Evolutionary conservation across 2,888 invertebrate genomes (phyloP).

Genomic region (Orchesellides sinensis): DNA sequence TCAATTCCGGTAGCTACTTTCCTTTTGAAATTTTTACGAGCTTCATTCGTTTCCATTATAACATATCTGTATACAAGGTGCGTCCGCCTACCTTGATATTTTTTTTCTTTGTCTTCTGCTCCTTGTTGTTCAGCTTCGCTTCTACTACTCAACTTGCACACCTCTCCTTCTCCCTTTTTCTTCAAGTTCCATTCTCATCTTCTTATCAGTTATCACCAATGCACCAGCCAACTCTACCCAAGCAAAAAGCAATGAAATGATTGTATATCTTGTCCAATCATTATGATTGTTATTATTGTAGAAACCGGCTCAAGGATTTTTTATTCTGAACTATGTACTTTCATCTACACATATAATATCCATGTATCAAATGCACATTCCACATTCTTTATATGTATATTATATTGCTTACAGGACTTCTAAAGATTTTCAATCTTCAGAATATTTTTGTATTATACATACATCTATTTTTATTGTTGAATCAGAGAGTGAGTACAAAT

Average conservation of each 20-base stretch:
- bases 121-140: constrained; percentile 52
- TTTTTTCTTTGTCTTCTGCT: constrained; percentile 60
- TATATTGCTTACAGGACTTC: constrained; percentile 8
- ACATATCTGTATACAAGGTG: constrained; percentile 68
- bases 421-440: constrained; percentile 18
- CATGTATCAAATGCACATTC: no score
- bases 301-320: constrained; percentile 56
- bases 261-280: constrained; percentile 61
- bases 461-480: neutral
- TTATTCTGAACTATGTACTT: neutral
- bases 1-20: constrained; percentile 75
- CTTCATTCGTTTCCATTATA: constrained; percentile 73
- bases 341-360: constrained; percentile 9
- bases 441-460: neutral
- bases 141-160: constrained; percentile 40
- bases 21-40: constrained; percentile 75
- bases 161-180: constrained; percentile 44
- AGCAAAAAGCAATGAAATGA: constrained; percentile 59
- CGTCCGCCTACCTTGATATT: constrained; percentile 70
- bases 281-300: constrained; percentile 64
- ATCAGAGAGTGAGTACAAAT: neutral
- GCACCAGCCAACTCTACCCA: constrained; percentile 29
- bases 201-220: constrained; percentile 46
- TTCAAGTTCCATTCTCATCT: constrained; percentile 53
- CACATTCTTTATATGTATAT: constrained; percentile 5